Evolutionary conservation across 2,113 vertebrate genomes (phyloP), one percentile per base, ranked within the genome.

Genomic region (Hypanus sabinus): DNA sequence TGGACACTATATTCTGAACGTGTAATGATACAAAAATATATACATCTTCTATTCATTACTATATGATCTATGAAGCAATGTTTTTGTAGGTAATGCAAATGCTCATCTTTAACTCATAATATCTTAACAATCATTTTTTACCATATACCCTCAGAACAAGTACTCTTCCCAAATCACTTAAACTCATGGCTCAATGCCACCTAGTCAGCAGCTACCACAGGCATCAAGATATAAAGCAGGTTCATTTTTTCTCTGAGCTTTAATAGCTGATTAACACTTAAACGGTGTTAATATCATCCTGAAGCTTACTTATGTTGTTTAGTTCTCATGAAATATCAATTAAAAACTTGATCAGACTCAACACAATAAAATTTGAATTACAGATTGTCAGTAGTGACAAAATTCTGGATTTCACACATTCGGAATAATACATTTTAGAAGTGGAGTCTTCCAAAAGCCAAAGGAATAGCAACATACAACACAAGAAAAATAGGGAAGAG

Each of bases 401-500:
- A 87, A 83, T 60, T 60, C 57, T 87, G 83, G 83, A 87, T 87
- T 60, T 87, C 85, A 88, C 16, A 30, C 33, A 60, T 88, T 88
- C 14, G 20, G 1, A 65, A 12, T 60, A 30, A 30, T 62, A 27
- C 6, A 55, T 33, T 16, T 20, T 11, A 24, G 81, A 7, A 14
- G 2, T 90, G 85, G 3, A 87, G 10, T 62, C n/a, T 33, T 68
- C 57, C 85, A 90, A 20, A n/a, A 30, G 14, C 85, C 24, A 88
- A 65, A 30, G 62, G 14, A 62, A 3, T 12, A 62, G 57, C 57
- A 65, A 7, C 24, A 88, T n/a, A n/a, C 57, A 62, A 65, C 1
- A n/a, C 85, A 90, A 65, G 55, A 33, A 88, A 90, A 90, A 68
- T 57, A 3, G 22, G 46, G 24, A 57, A 36, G 7, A 85, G 38